Evolutionary conservation across 1,140 invertebrate species (phyloP), one percentile per base, ranked within the genome.

Genomic region (Palaemon carinicauda): DNA sequence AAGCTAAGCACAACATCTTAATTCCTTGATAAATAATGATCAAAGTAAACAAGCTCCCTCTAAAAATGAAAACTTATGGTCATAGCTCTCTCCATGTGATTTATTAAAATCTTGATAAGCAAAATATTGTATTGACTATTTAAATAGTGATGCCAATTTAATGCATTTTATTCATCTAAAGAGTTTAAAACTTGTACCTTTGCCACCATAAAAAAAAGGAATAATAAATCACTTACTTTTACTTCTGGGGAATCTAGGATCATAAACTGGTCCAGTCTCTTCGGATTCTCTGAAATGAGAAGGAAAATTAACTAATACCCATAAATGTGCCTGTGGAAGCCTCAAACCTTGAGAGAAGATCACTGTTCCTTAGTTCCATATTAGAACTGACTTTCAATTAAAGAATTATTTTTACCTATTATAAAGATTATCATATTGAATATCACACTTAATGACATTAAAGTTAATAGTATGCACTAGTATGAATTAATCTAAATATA

Each of bases 161-260:
- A n/a, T 24, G 15, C 17, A 65, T 4, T n/a, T 24, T n/a, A 65
- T 21, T 65, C 3, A 65, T 15, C 17, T n/a, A 69, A 19, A 69
- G 33, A 4, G 33, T 41, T 3, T 3, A 7, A 27, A 19, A 69
- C 1, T 24, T 0, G 10, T 1, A n/a, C n/a, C 14, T 7, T 14
- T 65, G n/a, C 21, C 10, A 24, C 21, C 29, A 69, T 27, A 9
- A 69, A 65, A 21, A n/a, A 24, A 65, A 27, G 4, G 12, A 41
- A 41, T 41, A 0, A 41, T 5, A 41, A 12, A 3, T 5, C 41
- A 41, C 65, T 69, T 69, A 69, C 65, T 31, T 69, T 69, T 69
- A 27, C 65, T 69, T 69, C 65, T 69, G 65, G 65, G 65, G 24
- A 24, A 69, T 69, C 65, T 69, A 69, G 65, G 65, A 69, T 69